Base-by-base conservation (phyloP, 1,140 invertebrate genomes). In the Macrotrachela quadricornifera region DNA sequence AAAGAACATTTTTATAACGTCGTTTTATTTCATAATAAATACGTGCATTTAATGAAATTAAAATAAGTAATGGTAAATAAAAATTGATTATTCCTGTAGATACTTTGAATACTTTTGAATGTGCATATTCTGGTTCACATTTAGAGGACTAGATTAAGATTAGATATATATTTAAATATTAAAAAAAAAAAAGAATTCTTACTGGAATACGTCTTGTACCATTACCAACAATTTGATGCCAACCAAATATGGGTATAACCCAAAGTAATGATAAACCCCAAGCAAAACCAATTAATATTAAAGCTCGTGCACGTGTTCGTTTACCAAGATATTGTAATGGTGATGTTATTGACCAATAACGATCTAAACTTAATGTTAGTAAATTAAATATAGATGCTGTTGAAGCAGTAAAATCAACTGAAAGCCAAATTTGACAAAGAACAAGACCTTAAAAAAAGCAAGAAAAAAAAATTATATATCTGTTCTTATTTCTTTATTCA, bases 321-420 rank as follows among this genome's bases (percentile, higher is more conserved):
- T 73, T 72, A 14, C 73, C 63, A 15, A 78, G 64, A 61, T 79
- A 79, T 50, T 73, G 70, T 1, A 79, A 59, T 21, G 77, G 77
- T 12, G 73, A 71, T 10, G 74, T 76, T 14, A 78, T 76, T 30
- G 75, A 75, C 65, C 66, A 69, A 56, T 70, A 70, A 21, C 66
- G 59, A 54, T 68, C 66, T 8, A 68, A 58, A 58, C 63, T 66
- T 17, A 74, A 65, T 37, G 71, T 71, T 58, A 77, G 75, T 43
- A 78, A 66, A 62, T 78, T 78, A 16, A 78, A 68, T 51, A 78
- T 78, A 48, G 75, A 77, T 2, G 77, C 77, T 2, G 77, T 78
- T 52, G 72, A 74, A 30, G 78, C 78, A 1, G 74, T 76, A 60
- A 79, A 78, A 59, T 78, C 77, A 2, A 75, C 62, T 1, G 73